A percentile compares a stretch with the other conserved stretches of the same genome.
Evolutionary conservation across 2,113 vertebrate species (phyloP).

Genomic region (Meleagris gallopavo): DNA sequence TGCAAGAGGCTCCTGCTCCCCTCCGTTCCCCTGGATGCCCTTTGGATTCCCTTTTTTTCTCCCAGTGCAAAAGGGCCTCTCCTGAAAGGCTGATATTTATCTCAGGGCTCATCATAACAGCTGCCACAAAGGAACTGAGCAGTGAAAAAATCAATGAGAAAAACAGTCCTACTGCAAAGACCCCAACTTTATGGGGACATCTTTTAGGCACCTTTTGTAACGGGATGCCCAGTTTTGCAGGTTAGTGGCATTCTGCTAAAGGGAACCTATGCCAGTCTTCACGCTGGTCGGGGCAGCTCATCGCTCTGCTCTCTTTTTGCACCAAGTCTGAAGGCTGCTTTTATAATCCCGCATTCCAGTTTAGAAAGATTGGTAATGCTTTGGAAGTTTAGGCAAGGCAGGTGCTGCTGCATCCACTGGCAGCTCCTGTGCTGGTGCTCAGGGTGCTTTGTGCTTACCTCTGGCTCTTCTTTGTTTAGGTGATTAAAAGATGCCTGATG

Average conservation of each 20-base stretch:
- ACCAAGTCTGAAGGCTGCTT: background rate
- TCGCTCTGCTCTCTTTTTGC: background rate
- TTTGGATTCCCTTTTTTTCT: background rate
- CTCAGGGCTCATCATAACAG: background rate
- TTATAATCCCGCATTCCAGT: fast-evolving
- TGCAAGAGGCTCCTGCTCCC: background rate
- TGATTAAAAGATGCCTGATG: conserved; percentile 70
- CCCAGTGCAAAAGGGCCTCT: background rate
- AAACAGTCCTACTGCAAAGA: background rate
- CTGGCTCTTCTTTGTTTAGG: conserved; percentile 43
- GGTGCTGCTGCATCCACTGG: background rate
- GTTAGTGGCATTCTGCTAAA: background rate
- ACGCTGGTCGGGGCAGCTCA: fast-evolving
- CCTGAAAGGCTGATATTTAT: background rate
- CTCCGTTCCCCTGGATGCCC: background rate
- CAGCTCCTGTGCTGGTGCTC: background rate
- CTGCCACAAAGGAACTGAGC: background rate
- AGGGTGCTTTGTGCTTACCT: conserved; percentile 32
- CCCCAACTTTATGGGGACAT: background rate
- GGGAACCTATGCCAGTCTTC: background rate
- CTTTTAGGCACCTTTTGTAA: conserved; percentile 1
- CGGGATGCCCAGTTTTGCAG: background rate
- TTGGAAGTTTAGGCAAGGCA: background rate
- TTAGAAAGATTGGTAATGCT: background rate
- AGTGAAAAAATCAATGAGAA: background rate